These are phyloP conservation scores for Oasisia sp. DNA, from an alignment of 2,888 invertebrate species.

Conservation along the genomic window DNA sequence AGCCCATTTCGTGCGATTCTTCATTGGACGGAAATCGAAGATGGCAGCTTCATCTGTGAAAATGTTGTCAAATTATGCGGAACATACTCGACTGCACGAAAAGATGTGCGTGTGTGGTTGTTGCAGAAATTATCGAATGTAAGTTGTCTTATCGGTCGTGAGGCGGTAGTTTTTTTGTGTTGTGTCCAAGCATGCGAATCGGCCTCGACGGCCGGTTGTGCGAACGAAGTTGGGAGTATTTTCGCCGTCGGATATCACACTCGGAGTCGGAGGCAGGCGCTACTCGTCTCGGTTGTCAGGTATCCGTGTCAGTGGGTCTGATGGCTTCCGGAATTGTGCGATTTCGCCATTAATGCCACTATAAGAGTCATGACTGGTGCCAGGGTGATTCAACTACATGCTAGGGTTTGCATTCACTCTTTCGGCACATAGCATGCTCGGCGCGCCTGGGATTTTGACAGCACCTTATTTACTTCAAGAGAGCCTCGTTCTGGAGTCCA, in stretches of 20 bases:
- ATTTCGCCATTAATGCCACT: neutral
- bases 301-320: constrained; percentile 2
- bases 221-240: neutral
- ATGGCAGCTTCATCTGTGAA: constrained; percentile 10
- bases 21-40: constrained; percentile 3
- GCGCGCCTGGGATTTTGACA: neutral
- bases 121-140: constrained; percentile 4
- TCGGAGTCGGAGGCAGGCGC: constrained; percentile 3
- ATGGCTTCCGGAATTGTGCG: neutral
- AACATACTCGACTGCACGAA: constrained; percentile 12
- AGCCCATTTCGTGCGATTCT: neutral
- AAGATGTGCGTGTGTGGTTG: constrained; percentile 17
- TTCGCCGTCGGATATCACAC: constrained; percentile 3
- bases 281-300: constrained; percentile 12
- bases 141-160: neutral
- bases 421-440: neutral
- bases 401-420: neutral
- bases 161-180: neutral
- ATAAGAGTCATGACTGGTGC: neutral
- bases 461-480: constrained; percentile 5
- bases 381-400: neutral
- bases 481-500: constrained; percentile 11
- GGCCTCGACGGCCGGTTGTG: neutral
- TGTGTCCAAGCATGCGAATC: neutral
- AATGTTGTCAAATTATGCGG: constrained; percentile 6